Conservation (phyloP, 2,113 vertebrate species). For the Rutilus rutilus region DNA sequence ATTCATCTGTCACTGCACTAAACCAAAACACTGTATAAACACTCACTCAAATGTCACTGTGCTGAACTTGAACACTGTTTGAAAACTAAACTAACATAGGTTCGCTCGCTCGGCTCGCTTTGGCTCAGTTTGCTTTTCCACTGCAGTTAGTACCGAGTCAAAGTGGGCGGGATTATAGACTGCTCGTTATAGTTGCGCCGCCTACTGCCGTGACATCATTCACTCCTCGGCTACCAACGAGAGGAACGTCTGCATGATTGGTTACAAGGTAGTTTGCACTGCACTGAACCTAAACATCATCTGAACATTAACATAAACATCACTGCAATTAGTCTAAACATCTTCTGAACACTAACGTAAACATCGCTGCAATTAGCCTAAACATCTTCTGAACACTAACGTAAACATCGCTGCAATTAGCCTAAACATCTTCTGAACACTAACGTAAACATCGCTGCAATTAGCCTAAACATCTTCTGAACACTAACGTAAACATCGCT, state of each 20-base stretch:
- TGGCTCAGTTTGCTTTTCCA: too few species aligned
- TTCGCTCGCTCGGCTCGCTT: too few species aligned
- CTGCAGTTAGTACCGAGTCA: too few species aligned
- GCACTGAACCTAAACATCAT: not conserved
- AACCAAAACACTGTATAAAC: not conserved
- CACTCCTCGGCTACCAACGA: too few species aligned
- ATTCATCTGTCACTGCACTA: not conserved
- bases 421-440: not conserved
- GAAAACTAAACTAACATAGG: not conserved
- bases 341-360: not conserved
- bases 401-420: not conserved
- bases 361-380: not conserved
- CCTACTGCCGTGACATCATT: too few species aligned
- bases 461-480: not conserved
- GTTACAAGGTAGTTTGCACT: too few species aligned
- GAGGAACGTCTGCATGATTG: too few species aligned
- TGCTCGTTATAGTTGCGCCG: too few species aligned
- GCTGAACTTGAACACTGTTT: not conserved
- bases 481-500: not conserved
- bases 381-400: not conserved
- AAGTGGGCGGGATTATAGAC: too few species aligned
- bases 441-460: not conserved
- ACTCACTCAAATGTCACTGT: not conserved
- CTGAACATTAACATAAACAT: not conserved
- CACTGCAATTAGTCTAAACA: not conserved